phyloP scores from a whole-genome alignment of 23 tunicate genomes.

The Corella eumyota region DNA sequence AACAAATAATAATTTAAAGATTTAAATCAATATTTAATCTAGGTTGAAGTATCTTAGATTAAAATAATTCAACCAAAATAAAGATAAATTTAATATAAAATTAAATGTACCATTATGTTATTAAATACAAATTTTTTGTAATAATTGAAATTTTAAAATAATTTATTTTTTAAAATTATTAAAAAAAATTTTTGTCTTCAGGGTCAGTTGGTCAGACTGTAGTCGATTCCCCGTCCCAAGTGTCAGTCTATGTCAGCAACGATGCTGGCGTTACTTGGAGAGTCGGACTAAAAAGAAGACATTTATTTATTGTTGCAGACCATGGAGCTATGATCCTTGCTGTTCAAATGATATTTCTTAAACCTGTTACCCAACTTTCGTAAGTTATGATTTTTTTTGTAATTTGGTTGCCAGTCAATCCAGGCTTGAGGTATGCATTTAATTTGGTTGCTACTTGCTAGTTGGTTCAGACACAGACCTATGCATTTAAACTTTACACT shows the following conservation, averaged over 20 bases:
- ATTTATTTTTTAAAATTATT: too few relatives aligned
- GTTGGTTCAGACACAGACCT: too few relatives aligned
- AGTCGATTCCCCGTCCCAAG: constrained; percentile 40
- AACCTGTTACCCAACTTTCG: constrained; percentile 30
- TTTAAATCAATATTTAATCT: too few relatives aligned
- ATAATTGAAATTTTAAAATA: too few relatives aligned
- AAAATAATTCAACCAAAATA: too few relatives aligned
- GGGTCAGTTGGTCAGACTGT: constrained; percentile 61
- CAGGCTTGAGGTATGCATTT: neutral
- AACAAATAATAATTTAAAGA: too few relatives aligned
- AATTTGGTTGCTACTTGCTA: neutral
- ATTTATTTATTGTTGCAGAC: constrained; percentile 59
- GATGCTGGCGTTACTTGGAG: constrained; percentile 72
- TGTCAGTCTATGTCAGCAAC: constrained; percentile 42
- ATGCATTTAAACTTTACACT: too few relatives aligned
- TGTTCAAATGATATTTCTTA: constrained; percentile 60
- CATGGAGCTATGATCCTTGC: constrained; percentile 81
- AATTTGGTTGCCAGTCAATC: neutral
- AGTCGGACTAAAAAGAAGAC: constrained; percentile 12
- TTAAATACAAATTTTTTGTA: too few relatives aligned
- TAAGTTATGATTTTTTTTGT: constrained; percentile 15
- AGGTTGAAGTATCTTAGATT: too few relatives aligned
- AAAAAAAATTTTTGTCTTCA: too few relatives aligned
- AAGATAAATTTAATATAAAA: too few relatives aligned
- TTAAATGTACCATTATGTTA: too few relatives aligned